Base-by-base conservation (phyloP, 2,888 invertebrate genomes). In the Microctonus aethiopoides region DNA sequence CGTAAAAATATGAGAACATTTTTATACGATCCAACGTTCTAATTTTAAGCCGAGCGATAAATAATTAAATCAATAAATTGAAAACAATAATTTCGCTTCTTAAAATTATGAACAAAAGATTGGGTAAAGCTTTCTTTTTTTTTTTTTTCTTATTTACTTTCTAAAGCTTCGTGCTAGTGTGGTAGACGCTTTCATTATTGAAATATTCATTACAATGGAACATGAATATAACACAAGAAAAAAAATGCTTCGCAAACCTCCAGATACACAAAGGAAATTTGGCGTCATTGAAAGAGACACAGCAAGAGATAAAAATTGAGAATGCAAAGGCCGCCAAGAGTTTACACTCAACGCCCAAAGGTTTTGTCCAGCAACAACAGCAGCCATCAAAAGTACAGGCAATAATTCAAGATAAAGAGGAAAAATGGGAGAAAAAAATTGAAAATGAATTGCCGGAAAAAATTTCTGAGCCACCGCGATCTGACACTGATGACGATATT, bases 201-300 rank as follows among this genome's bases (percentile, higher is more conserved):
- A 22, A 46, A 41, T 57, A 39, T 39, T 41, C 64, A 67, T 61
- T 54, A 64, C 63, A 67, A 66, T 71, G 68, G 26, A 46, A 20
- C 7, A 46, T 4, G 46, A 46, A 46, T 54, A 54, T 54, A 54
- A 54, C 54, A 26, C 71, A 67, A 59, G 67, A 59, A 62, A 62
- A 62, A 62, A 62, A 24, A 46, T 46, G 41, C 61, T 62, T 62
- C 46, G 68, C 60, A 63, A 52, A 79, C 81, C 79, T 79, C 71
- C 73, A 86, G 86, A 84, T 86, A 77, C 85, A 86, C 83, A 85
- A 83, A 74, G 86, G 86, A 73, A 86, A 85, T 78, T 80, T 86
- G 78, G 72, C 81, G 34, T 79, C 76, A 59, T 77, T 86, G 68
- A 85, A 84, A 80, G 84, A 85, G 67, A 84, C 79, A 71, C 84